Evolutionary conservation across 1,140 invertebrate genomes (phyloP).

Genomic region (Aleiodes sp.): DNA sequence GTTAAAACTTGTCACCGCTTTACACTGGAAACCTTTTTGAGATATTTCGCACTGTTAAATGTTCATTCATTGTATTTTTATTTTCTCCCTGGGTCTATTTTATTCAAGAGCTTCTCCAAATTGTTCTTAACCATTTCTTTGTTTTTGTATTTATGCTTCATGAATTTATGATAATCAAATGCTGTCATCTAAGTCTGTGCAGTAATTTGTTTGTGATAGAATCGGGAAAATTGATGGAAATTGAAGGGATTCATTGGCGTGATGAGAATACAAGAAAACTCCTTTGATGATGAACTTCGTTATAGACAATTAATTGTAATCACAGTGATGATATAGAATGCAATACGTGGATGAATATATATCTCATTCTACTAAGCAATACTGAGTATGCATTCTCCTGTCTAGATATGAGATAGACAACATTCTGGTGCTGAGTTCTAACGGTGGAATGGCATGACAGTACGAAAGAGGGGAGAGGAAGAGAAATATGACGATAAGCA

Average conservation of each 20-base stretch:
- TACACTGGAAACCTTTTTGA: constrained; percentile 7
- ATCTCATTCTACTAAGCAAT: not conserved
- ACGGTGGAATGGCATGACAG: not conserved
- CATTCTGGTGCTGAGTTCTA: not conserved
- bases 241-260: too few relatives aligned
- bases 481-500: not conserved
- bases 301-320: not conserved
- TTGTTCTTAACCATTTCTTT: too few relatives aligned
- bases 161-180: too few relatives aligned
- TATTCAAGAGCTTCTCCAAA: too few relatives aligned
- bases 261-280: too few relatives aligned
- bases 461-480: not conserved
- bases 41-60: too few relatives aligned
- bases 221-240: too few relatives aligned
- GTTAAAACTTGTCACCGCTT: not conserved
- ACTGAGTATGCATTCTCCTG: not conserved
- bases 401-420: constrained; percentile 14
- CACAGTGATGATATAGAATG: not conserved
- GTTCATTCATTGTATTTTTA: too few relatives aligned
- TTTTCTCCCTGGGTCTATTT: too few relatives aligned
- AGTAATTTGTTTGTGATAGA: too few relatives aligned
- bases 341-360: not conserved
- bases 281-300: not conserved
- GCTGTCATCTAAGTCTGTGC: too few relatives aligned
- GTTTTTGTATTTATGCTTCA: too few relatives aligned